These are phyloP conservation scores for Muraenolepis orangiensis DNA, from an alignment of 2,797 vertebrate genomes.

Conservation along the genomic window DNA sequence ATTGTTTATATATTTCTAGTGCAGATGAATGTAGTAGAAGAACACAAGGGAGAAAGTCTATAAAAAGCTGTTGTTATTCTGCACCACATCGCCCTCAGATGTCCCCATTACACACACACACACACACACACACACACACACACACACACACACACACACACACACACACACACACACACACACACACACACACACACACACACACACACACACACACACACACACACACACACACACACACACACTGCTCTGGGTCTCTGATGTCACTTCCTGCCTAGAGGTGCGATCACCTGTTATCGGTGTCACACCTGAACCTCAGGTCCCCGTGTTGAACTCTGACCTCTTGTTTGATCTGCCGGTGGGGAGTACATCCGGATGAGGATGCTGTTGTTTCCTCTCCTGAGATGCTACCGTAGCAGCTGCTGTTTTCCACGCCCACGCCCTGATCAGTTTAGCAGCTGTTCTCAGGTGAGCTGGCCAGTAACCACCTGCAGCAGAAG, in stretches of 20 bases:
- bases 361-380: neutral
- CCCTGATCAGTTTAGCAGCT: neutral
- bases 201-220: neutral
- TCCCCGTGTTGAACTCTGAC: neutral
- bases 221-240: neutral
- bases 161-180: neutral
- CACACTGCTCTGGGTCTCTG: neutral
- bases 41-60: neutral
- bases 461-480: neutral
- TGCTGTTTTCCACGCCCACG: neutral
- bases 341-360: neutral
- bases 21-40: neutral
- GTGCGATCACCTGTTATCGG: neutral
- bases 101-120: neutral
- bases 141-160: neutral
- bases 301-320: neutral
- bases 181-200: neutral
- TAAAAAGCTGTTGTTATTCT: neutral
- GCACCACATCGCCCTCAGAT: neutral
- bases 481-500: too few species aligned
- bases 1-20: neutral
- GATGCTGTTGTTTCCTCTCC: neutral
- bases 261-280: neutral
- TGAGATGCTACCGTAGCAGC: neutral
- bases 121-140: neutral